These are phyloP conservation scores for Eciton burchellii DNA, from an alignment of 1,140 invertebrate genomes.

Conservation along the genomic window DNA sequence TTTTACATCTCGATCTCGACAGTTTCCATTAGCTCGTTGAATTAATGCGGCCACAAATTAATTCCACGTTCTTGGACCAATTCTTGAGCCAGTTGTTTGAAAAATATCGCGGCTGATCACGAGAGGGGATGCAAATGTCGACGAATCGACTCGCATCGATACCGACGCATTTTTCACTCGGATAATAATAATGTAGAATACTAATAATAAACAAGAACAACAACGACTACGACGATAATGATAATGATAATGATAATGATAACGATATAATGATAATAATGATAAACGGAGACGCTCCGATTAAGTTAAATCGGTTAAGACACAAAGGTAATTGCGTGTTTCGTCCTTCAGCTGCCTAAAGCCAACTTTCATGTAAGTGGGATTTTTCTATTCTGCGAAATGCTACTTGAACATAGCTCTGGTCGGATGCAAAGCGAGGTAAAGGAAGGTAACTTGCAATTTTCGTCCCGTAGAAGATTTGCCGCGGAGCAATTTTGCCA, in stretches of 20 bases:
- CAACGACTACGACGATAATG: too few relatives aligned
- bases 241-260: too few relatives aligned
- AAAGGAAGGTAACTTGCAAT: background rate
- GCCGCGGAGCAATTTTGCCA: background rate
- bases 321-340: background rate
- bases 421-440: too few relatives aligned
- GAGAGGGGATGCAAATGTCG: background rate
- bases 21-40: background rate
- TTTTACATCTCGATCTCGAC: too few relatives aligned
- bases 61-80: background rate
- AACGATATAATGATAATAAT: too few relatives aligned
- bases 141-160: background rate
- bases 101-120: background rate
- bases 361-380: background rate
- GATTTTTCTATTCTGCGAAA: background rate
- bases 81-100: too few relatives aligned
- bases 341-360: background rate
- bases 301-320: conserved; percentile 13
- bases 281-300: background rate
- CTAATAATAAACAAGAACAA: too few relatives aligned
- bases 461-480: background rate
- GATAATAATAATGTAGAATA: too few relatives aligned
- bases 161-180: background rate
- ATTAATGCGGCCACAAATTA: background rate
- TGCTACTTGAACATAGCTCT: background rate